Percentiles rank a stretch among this genome's conserved stretches.
phyloP scores from a whole-genome alignment of 2,888 invertebrate species.

The Drosophila fulvimacula region DNA sequence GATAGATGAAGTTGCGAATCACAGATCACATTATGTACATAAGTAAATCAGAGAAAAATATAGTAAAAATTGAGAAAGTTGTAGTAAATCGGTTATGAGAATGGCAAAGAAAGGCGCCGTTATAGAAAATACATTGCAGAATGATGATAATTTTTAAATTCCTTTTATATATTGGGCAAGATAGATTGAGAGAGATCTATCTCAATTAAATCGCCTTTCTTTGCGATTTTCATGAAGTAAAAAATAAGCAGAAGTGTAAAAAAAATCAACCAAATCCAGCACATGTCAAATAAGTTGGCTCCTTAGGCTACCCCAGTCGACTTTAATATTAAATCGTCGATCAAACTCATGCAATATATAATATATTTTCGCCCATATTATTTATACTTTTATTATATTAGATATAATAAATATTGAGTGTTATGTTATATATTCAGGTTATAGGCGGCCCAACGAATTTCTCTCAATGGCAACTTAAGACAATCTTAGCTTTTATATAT shows the following conservation, averaged over 20 bases:
- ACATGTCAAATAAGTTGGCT: neutral
- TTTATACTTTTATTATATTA: neutral
- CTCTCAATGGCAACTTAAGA: slow-evolving; percentile 10
- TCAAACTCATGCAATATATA: neutral
- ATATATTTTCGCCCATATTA: neutral
- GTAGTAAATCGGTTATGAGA: no score
- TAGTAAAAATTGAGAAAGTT: no score
- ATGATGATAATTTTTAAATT: no score
- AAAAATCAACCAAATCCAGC: neutral
- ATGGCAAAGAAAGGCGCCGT: no score
- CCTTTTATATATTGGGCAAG: no score
- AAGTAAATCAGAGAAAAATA: no score
- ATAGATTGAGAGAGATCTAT: neutral
- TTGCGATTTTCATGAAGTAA: neutral
- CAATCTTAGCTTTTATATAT: slow-evolving; percentile 25
- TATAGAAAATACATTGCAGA: no score
- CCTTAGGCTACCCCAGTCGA: rapidly evolving
- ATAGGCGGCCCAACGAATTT: neutral
- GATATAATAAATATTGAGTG: neutral
- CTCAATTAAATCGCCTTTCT: neutral
- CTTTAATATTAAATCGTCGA: neutral
- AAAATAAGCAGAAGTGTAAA: neutral
- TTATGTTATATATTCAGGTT: neutral
- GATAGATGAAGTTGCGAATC: no score
- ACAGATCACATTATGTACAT: no score